Evolutionary conservation across 2,797 vertebrate genomes (phyloP), one percentile per base, ranked within the genome.

Genomic region (Selene dorsalis): DNA sequence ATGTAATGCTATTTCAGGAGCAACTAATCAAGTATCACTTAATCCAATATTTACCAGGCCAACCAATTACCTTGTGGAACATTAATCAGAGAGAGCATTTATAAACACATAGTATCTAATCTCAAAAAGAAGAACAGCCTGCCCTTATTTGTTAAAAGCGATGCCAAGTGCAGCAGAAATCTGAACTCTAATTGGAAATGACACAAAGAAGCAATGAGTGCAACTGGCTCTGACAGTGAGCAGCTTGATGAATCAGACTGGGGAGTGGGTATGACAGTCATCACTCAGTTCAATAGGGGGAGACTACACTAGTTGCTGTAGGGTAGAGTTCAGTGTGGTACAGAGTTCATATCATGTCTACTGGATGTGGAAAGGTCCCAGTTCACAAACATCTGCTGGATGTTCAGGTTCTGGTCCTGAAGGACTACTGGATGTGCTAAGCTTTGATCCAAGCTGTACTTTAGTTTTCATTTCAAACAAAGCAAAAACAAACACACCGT

Each of bases 1-100:
- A 80, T 82, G 50, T 41, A 50, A 77, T 68, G 74, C 84, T 92
- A 90, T 93, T 93, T 89, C 79, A 84, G 81, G 88, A 90, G 55
- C 80, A 87, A 82, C 69, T 84, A 88, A 90, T 90, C 73, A 86
- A 88, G 81, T 73, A 67, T 35, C 75, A 77, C 87, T 91, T 87
- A 89, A 91, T 89, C 78, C 75, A 57, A 69, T 92, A 81, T 91
- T 90, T 80, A 82, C 83, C 60, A 73, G 70, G 85, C 79, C 83
- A 87, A 87, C 82, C 88, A 82, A 92, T 92, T 89, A 88, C 72
- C 65, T 76, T 30, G 56, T 73, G 52, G 83, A 89, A 85, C 78
- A 85, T 91, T 75, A 91, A 90, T 89, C 85, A 89, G 52, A 83
- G 50, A 70, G 53, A 87, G 87, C 82, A 82, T 88, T 84, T 75